Evolutionary conservation across 2,888 invertebrate genomes (phyloP).

Genomic region (Drosophila antonietae): DNA sequence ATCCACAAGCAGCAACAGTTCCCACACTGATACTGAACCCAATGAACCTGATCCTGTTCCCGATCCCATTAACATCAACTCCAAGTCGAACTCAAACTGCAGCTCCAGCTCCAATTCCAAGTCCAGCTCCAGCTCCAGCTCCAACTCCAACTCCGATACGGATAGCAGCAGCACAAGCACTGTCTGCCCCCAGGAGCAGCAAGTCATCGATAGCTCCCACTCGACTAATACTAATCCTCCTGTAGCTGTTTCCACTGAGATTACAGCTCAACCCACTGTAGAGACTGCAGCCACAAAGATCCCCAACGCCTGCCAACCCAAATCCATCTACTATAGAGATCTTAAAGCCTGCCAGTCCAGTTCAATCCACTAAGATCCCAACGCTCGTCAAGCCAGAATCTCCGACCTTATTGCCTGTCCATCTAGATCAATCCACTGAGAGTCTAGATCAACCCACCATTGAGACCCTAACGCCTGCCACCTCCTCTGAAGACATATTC

Average conservation of each 20-base stretch:
- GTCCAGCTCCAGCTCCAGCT: slow-evolving; percentile 6
- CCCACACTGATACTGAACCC: slow-evolving; percentile 25
- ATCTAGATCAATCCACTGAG: slow-evolving; percentile 25
- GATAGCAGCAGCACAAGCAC: slow-evolving; percentile 44
- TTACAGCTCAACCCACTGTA: background rate
- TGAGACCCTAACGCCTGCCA: slow-evolving; percentile 74
- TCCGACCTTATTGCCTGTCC: slow-evolving; percentile 3
- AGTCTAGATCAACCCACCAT: slow-evolving; percentile 37
- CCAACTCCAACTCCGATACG: slow-evolving; percentile 26
- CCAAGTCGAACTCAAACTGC: slow-evolving; percentile 10
- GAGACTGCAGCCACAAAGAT: background rate
- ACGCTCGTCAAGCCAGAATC: background rate
- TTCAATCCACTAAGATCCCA: slow-evolving; percentile 4
- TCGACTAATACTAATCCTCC: background rate
- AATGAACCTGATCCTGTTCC: slow-evolving; percentile 15
- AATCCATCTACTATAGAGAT: slow-evolving; percentile 4
- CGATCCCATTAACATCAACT: slow-evolving; percentile 16
- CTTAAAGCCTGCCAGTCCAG: slow-evolving; percentile 1
- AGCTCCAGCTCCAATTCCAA: background rate
- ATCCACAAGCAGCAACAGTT: slow-evolving; percentile 6
- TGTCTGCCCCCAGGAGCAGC: slow-evolving; percentile 39
- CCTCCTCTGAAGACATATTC: slow-evolving; percentile 83
- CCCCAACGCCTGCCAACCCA: slow-evolving; percentile 1
- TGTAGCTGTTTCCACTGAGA: background rate
- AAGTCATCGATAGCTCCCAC: slow-evolving; percentile 15